Evolutionary conservation across 2,113 vertebrate genomes (phyloP), one percentile per base, ranked within the genome.

Genomic region (Centropus unirufus): DNA sequence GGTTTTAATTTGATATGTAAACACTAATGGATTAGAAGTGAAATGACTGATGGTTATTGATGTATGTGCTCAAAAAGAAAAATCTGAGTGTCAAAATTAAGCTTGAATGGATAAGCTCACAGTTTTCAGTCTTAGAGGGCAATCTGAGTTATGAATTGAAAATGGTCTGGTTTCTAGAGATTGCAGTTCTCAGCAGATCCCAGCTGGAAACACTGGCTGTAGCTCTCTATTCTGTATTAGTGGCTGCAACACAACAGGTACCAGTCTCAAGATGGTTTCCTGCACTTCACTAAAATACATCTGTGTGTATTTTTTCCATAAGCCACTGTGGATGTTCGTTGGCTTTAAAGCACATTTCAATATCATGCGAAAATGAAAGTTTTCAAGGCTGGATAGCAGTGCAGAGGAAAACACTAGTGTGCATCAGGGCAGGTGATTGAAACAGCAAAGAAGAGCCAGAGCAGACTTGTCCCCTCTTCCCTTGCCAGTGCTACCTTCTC

Each of bases 241-340:
- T 0, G 34, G 9, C 51, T 47, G 21, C 2, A 0, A 1, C 24
- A 36, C 0, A 4, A 9, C 29, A 8, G 9, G 12, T 18, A 54
- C 39, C 0, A 0, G 13, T 26, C 67, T 75, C 72, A 6, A 24
- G 24, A n/a, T 21, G 14, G 0, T 18, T 17, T 18, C 8, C 30
- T 1, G 6, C n/a, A 3, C 62, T 44, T 34, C 15, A 9, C 62
- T 40, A 8, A 73, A 68, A 51, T 8, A 27, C 1, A 0, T 32
- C 12, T 20, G 29, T 12, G 1, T 1, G 46, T 6, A 12, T 26
- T 36, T 17, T 58, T 21, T 34, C 64, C 8, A 1, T 3, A 24
- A 46, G 19, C 17, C 44, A 13, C 11, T 7, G 18, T 15, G 70
- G 39, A 16, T 74, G 14, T 39, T 2, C 11, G 21, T 39, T 8